Percentiles rank a stretch among this genome's conserved stretches.
These are phyloP conservation scores for Apis laboriosa DNA, from an alignment of 1,140 invertebrate species.

Conservation along the genomic window DNA sequence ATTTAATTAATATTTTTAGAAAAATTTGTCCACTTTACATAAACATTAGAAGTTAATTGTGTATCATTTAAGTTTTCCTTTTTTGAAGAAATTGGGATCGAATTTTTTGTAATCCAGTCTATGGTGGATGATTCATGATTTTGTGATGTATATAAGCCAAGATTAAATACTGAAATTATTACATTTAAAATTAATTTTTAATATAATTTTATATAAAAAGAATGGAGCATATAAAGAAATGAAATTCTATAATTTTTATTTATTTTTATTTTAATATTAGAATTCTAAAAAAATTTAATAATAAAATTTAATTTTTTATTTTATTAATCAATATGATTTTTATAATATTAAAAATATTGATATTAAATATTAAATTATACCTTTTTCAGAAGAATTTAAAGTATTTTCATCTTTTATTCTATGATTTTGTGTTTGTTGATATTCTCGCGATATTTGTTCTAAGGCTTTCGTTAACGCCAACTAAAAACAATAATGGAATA, in stretches of 20 bases:
- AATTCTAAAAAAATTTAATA: no score
- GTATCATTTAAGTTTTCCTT: neutral
- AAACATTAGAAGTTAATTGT: neutral
- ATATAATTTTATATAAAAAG: no score
- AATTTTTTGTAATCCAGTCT: conserved; percentile 29
- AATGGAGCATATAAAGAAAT: no score
- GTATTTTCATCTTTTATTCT: conserved; percentile 12
- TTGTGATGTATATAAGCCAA: neutral
- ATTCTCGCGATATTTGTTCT: conserved; percentile 67
- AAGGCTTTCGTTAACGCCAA: conserved; percentile 70
- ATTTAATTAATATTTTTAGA: conserved; percentile 6
- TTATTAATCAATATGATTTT: no score
- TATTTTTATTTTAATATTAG: no score
- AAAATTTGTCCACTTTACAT: conserved; percentile 1
- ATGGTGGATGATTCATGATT: neutral
- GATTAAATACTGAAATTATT: conserved; percentile 25
- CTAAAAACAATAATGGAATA: conserved; percentile 53
- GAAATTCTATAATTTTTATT: neutral
- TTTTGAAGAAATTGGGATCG: conserved; percentile 1
- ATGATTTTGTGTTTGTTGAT: conserved; percentile 38
- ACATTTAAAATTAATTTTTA: conserved; percentile 15
- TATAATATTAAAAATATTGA: neutral
- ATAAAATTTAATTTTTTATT: no score
- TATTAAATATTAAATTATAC: conserved; percentile 2
- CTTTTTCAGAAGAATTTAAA: conserved; percentile 26